Evolutionary conservation across 2,888 invertebrate species (phyloP), one percentile per base, ranked within the genome.

Genomic region (Chesias legatella): DNA sequence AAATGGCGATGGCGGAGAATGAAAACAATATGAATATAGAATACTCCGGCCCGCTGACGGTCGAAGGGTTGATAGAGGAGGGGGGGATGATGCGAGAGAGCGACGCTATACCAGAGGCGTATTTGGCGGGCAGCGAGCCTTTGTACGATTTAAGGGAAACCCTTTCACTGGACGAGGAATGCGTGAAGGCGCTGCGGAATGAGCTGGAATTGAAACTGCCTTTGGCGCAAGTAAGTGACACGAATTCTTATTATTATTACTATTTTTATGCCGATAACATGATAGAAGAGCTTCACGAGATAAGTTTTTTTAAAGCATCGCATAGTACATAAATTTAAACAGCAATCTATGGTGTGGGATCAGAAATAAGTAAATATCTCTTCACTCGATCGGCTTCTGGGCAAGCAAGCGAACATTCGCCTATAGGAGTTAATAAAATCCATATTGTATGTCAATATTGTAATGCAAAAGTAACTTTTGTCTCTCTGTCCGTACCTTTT

Each of bases 191-290:
- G 0, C 88, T 94, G 43, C 79, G 94, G 44, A 93, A 92, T 58
- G 94, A 94, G 68, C 71, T 94, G 28, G 86, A 91, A 54, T 89
- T 92, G 56, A 94, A 94, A 70, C 79, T 94, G 51, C 93, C 94
- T 6, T 86, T 91, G 43, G 92, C 92, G 30, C 92, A 92, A 78
- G 91, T 91, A 56, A 71, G 67, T 58, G 11, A 25, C 7, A 25
- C 25, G 6, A 20, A 5, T 6, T 20, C 6, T 1, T 22, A 9
- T 24, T 10, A 11, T 9, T 24, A 23, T 10, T 7, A 21, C 7
- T 7, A n/a, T n/a, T n/a, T n/a, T n/a, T n/a, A n/a, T n/a, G n/a
- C n/a, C n/a, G n/a, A n/a, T n/a, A n/a, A n/a, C n/a, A n/a, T n/a
- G n/a, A n/a, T n/a, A n/a, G n/a, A n/a, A n/a, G n/a, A n/a, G n/a